Evolutionary conservation across 35 echinoderm and acorn worm species (phyloP), one percentile per base, ranked within the genome.

Genomic region (Hemicentrotus pulcherrimus): DNA sequence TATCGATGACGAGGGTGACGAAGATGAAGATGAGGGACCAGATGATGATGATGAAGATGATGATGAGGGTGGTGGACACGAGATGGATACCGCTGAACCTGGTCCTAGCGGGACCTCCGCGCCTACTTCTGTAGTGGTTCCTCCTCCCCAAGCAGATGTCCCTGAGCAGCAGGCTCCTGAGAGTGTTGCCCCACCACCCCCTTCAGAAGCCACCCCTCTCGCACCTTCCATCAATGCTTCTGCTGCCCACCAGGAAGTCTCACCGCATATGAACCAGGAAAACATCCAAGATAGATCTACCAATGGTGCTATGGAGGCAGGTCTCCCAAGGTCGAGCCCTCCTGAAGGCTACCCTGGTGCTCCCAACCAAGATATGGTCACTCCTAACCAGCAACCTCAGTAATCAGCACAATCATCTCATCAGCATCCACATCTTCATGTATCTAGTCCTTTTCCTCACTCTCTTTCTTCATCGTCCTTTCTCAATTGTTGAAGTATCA

Each of bases 81-180:
- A 58, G 91, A 58, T 93, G 45, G 46, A 48, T 47, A 31, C 16
- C 5, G 16, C 91, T n/a, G 91, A 24, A 15, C 32, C 91, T n/a
- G 91, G 48, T 8, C 32, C 91, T 28, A 93, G 91, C 58, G 91
- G 91, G 19, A 58, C 47, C 48, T 47, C 91, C 19, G 48, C 46
- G n/a, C 30, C 91, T 93, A 31, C 91, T 48, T 47, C 91, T 50
- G 91, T 90, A 45, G 88, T 90, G 19, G 88, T 90, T 33, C 88
- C 88, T 90, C 86, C 86, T 35, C 9, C 88, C 65, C 65, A 22
- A 78, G 65, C 65, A 5, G 61, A 5, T 78, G 65, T 78, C 28
- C 65, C 65, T 28, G 65, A 78, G 22, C 65, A 55, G 7, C 50
- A 15, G 7, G 22, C 19, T 78, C 19, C 24, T n/a, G 65, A 78